Conservation (phyloP, 2,113 vertebrate genomes). For the Dissostichus mawsoni region DNA sequence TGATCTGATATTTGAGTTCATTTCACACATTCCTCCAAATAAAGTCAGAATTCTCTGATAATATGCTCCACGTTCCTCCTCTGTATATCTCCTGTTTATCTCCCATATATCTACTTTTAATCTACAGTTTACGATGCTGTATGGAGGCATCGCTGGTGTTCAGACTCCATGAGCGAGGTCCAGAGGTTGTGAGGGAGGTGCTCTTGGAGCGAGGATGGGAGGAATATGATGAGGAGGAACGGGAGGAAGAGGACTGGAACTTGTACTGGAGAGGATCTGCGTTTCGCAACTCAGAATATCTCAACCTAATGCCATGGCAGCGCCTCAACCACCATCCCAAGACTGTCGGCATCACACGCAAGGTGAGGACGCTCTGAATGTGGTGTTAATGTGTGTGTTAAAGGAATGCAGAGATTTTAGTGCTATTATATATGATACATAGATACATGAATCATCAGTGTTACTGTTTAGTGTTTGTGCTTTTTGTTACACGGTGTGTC, state of each 20-base stretch:
- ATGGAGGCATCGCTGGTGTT: constrained; percentile 80
- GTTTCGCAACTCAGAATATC: constrained; percentile 78
- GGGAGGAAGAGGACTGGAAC: constrained; percentile 83
- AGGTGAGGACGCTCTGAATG: constrained; percentile 59
- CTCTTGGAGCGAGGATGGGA: constrained; percentile 87
- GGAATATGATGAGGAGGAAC: constrained; percentile 75
- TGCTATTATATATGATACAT: too few species aligned
- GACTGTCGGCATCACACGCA: constrained; percentile 83
- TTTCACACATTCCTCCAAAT: too few species aligned
- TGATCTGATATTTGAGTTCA: too few species aligned
- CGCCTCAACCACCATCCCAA: constrained; percentile 88
- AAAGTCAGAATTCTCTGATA: too few species aligned
- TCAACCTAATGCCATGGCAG: constrained; percentile 85
- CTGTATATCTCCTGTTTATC: too few species aligned
- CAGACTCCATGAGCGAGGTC: constrained; percentile 77
- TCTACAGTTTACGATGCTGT: background rate
- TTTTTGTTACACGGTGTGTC: too few species aligned
- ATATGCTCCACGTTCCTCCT: too few species aligned
- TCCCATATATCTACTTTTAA: too few species aligned
- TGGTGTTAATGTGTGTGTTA: background rate
- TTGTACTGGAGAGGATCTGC: constrained; percentile 83
- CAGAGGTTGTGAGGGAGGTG: constrained; percentile 83
- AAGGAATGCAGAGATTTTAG: too few species aligned
- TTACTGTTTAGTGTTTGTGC: too few species aligned
- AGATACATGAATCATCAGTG: too few species aligned